These are phyloP conservation scores for Scleropages formosus DNA, from an alignment of 2,797 vertebrate genomes.

Conservation along the genomic window DNA sequence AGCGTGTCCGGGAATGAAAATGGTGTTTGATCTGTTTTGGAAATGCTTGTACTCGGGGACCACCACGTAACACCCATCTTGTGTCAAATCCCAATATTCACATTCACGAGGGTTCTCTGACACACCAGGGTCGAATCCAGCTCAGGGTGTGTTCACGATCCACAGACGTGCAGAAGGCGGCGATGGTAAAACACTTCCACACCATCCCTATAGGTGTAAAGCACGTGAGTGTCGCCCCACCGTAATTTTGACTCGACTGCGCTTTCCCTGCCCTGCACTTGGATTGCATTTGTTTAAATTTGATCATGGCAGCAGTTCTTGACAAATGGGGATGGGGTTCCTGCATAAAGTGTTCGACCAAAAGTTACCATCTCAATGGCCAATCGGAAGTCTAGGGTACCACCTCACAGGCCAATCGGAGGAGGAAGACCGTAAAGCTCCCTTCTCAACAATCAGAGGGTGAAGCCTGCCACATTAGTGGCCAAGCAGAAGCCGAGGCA, in stretches of 20 bases:
- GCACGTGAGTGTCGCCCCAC: background rate
- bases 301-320: background rate
- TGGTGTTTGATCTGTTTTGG: background rate
- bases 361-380: background rate
- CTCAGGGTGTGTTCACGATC: background rate
- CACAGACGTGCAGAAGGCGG: background rate
- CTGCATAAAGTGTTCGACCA: background rate
- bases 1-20: slow-evolving; percentile 1
- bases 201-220: background rate
- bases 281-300: too few species aligned
- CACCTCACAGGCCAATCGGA: background rate
- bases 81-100: slow-evolving; percentile 26
- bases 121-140: slow-evolving; percentile 10
- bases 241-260: background rate
- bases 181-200: background rate
- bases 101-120: slow-evolving; percentile 36
- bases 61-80: slow-evolving; percentile 5
- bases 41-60: background rate
- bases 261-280: background rate
- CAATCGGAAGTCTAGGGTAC: background rate
- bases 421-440: too few species aligned
- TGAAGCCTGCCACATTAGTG: too few species aligned
- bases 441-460: too few species aligned
- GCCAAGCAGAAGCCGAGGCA: too few species aligned
- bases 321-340: background rate